Percentiles rank a stretch among this genome's conserved stretches.
phyloP scores from a whole-genome alignment of 2,797 vertebrate species.

The Trematomus bernacchii region DNA sequence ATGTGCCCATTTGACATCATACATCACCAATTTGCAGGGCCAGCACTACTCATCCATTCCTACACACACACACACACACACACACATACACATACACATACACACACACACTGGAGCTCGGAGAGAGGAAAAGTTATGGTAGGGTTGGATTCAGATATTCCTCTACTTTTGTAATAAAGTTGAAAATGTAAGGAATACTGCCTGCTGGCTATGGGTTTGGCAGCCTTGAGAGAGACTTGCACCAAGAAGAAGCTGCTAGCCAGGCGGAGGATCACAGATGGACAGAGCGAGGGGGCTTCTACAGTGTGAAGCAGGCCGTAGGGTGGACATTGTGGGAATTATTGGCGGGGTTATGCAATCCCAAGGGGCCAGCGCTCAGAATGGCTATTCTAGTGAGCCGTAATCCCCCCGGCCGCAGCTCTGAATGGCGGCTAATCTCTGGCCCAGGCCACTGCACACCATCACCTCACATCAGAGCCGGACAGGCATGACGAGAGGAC shows the following conservation, averaged over 20 bases:
- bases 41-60: constrained; percentile 66
- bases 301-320: constrained; percentile 31
- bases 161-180: constrained; percentile 42
- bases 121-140: constrained; percentile 37
- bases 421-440: constrained; percentile 79
- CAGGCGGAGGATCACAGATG: constrained; percentile 13
- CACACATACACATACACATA: constrained; percentile 18
- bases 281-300: constrained; percentile 14
- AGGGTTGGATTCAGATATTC: constrained; percentile 54
- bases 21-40: constrained; percentile 71
- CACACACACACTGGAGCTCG: background rate
- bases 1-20: constrained; percentile 78
- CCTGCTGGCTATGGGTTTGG: constrained; percentile 30
- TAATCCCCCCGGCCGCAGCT: constrained; percentile 72
- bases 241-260: constrained; percentile 28
- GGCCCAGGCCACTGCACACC: constrained; percentile 68
- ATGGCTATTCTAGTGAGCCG: constrained; percentile 67
- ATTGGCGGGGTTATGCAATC: constrained; percentile 67
- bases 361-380: constrained; percentile 52
- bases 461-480: constrained; percentile 72
- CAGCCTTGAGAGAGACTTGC: constrained; percentile 11
- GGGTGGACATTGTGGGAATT: constrained; percentile 59
- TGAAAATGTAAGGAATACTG: constrained; percentile 38
- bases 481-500: constrained; percentile 56
- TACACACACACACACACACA: constrained; percentile 15